Base-by-base conservation (phyloP, 2,113 vertebrate species). In the Malaclemys terrapin region DNA sequence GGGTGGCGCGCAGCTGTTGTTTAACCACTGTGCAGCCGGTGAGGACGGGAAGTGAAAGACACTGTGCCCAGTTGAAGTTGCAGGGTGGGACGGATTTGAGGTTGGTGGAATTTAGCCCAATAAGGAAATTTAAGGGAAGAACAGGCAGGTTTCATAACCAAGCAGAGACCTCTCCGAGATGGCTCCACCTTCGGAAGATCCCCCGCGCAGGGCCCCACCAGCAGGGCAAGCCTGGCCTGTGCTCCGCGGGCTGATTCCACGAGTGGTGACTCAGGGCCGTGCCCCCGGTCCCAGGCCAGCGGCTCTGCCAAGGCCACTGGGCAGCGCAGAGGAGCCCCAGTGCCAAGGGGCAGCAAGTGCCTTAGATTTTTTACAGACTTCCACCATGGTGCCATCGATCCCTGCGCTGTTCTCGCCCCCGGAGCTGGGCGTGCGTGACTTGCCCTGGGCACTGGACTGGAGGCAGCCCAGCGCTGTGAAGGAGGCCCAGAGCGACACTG, bases 231-330 rank as follows among this genome's bases (percentile, higher is more conserved):
- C 62, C 62, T 9, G 62, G 65, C 65, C 82, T 20, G 59, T 52
- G 50, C 53, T 53, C 19, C 2, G 27, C 27, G 50, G n/a, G 10
- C 1, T 12, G 54, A 91, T 50, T 27, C 53, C 0, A 0, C 0
- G 1, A 29, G 38, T 22, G n/a, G 56, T 57, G 56, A 57, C 56
- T 84, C 5, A 8, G 31, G 35, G 45, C 83, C 13, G 22, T n/a
- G 27, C 57, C 35, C 25, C 9, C 25, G 14, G 17, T 38, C 10
- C 19, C 13, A 1, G 16, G 49, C 65, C 84, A 12, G 59, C 31
- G 22, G 50, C 35, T 53, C 65, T 19, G 9, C 16, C 42, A 25
- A 35, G 10, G 16, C 24, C 1, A 2, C 10, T 85, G 62, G 62
- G 31, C 62, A 69, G 57, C 25, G 11, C 27, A 13, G 57, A 27